phyloP scores from a whole-genome alignment of 2,888 invertebrate species.

The Drosophila gaucha region DNA sequence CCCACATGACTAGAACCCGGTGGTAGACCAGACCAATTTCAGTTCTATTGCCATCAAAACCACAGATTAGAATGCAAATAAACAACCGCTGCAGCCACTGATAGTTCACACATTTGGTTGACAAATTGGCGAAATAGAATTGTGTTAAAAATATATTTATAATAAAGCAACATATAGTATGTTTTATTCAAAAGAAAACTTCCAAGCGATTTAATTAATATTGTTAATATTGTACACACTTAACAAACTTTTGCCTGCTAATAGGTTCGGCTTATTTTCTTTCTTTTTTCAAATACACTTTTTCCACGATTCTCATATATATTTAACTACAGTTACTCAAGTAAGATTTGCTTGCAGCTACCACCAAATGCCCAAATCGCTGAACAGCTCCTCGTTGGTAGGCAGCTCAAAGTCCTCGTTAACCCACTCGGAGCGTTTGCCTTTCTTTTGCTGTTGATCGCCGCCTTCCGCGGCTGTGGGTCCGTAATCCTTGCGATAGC shows the following conservation, averaged over 20 bases:
- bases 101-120: not conserved
- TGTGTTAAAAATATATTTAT: not conserved
- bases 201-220: too few relatives aligned
- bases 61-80: not conserved
- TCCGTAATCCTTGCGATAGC: conserved; percentile 78
- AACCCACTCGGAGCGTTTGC: conserved; percentile 77
- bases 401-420: conserved; percentile 81
- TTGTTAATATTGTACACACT: too few relatives aligned
- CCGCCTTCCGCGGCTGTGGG: not conserved
- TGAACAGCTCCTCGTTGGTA: conserved; percentile 81
- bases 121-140: not conserved
- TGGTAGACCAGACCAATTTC: not conserved
- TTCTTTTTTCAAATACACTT: too few relatives aligned
- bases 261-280: too few relatives aligned
- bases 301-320: conserved; percentile 24
- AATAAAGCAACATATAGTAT: not conserved
- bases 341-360: conserved; percentile 28
- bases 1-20: conserved; percentile 25
- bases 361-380: conserved; percentile 82
- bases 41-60: conserved; percentile 43
- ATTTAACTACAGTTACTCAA: conserved; percentile 12
- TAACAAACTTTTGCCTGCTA: too few relatives aligned
- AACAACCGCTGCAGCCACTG: not conserved
- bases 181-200: not conserved
- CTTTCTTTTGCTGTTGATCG: conserved; percentile 5